phyloP scores from a whole-genome alignment of 2,888 invertebrate genomes.

The Galerucella calmariensis region DNA sequence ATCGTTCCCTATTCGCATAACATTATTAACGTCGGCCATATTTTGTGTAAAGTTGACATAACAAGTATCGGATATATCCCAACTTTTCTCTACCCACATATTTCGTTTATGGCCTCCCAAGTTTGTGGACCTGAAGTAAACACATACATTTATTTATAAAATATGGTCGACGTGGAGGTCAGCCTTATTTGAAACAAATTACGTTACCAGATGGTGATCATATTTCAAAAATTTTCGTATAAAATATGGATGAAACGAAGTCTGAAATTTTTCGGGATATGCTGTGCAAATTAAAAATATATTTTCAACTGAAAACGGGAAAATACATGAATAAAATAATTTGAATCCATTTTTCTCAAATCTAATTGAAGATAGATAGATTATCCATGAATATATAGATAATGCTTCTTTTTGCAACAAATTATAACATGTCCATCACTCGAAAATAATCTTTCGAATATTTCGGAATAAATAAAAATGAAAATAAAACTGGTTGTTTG shows the following conservation, averaged over 20 bases:
- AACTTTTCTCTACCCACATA: slow-evolving; percentile 28
- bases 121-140: slow-evolving; percentile 24
- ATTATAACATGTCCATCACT: too few relatives aligned
- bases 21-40: slow-evolving; percentile 21
- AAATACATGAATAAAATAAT: too few relatives aligned
- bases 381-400: too few relatives aligned
- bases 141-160: slow-evolving; percentile 31
- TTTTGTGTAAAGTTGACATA: slow-evolving; percentile 28
- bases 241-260: slow-evolving; percentile 7
- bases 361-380: too few relatives aligned
- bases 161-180: slow-evolving; percentile 28
- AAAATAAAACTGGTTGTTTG: not conserved
- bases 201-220: slow-evolving; percentile 22
- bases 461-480: too few relatives aligned
- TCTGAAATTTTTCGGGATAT: not conserved
- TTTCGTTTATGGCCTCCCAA: slow-evolving; percentile 25
- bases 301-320: too few relatives aligned
- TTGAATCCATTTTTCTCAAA: too few relatives aligned
- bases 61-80: slow-evolving; percentile 23
- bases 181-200: slow-evolving; percentile 25
- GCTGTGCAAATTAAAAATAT: slow-evolving; percentile 5
- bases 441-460: too few relatives aligned
- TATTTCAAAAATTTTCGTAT: slow-evolving; percentile 18
- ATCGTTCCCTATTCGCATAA: slow-evolving; percentile 7
- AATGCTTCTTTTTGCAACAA: too few relatives aligned